Evolutionary conservation across 2,113 vertebrate species (phyloP).

Genomic region (Aptenodytes patagonicus): DNA sequence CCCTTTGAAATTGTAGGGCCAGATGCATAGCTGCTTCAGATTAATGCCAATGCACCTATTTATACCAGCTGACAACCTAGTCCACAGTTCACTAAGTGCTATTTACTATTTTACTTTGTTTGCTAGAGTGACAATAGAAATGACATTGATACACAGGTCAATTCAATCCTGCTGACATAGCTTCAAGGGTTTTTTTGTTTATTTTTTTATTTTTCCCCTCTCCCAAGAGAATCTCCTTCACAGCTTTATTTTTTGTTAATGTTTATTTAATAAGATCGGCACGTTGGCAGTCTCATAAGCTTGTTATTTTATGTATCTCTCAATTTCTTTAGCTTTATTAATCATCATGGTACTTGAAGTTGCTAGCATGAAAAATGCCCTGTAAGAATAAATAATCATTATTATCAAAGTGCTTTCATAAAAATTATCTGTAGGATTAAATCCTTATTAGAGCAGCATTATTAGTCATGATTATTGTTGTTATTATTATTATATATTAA

Average conservation of each 20-base stretch:
- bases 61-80: not conserved
- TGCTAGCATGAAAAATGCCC: slow-evolving; percentile 37
- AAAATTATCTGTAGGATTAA: slow-evolving; percentile 50
- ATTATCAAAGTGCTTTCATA: slow-evolving; percentile 40
- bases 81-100: not conserved
- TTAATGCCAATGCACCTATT: not conserved
- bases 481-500: slow-evolving; percentile 48
- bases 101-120: slow-evolving; percentile 53
- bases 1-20: not conserved
- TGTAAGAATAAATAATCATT: slow-evolving; percentile 53
- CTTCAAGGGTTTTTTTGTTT: not conserved
- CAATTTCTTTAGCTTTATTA: slow-evolving; percentile 40
- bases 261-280: slow-evolving; percentile 26
- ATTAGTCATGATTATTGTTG: not conserved
- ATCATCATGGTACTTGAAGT: slow-evolving; percentile 38
- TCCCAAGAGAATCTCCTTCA: slow-evolving; percentile 31
- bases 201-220: not conserved
- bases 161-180: not conserved
- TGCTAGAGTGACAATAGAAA: not conserved
- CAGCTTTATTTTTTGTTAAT: slow-evolving; percentile 17
- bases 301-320: slow-evolving; percentile 38
- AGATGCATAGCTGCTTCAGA: not conserved
- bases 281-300: slow-evolving; percentile 13
- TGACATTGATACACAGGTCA: slow-evolving; percentile 37
- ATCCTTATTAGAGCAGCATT: slow-evolving; percentile 47